phyloP scores from a whole-genome alignment of 2,113 vertebrate species.

The Coregonus clupeaformis region DNA sequence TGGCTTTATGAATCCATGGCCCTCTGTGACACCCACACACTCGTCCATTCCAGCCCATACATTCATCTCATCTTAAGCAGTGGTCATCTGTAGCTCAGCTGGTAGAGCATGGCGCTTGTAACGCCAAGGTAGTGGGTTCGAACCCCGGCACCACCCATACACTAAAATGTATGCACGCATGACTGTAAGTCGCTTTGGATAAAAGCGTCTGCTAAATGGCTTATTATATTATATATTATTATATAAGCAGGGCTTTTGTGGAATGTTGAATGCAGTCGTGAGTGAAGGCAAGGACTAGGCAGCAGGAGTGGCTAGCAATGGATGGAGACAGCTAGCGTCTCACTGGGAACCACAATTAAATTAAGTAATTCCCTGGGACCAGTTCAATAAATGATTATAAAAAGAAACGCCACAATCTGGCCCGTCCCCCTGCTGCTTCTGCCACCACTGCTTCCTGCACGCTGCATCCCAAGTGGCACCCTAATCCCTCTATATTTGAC shows the following conservation, averaged over 20 bases:
- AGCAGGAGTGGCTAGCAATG: conserved; percentile 15
- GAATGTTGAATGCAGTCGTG: conserved; percentile 43
- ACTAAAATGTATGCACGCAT: no score
- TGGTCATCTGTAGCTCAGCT: no score
- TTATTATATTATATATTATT: no score
- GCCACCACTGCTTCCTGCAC: background rate
- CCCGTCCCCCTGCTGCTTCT: conserved; percentile 22
- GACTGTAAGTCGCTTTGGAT: no score
- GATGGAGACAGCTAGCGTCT: conserved; percentile 11
- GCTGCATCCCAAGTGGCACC: no score
- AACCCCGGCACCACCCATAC: no score
- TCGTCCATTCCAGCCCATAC: background rate
- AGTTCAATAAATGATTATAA: conserved; percentile 66
- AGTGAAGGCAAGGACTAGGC: conserved; percentile 27
- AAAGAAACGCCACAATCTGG: conserved; percentile 49
- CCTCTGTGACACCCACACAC: background rate
- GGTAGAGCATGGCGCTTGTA: no score
- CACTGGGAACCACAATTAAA: conserved; percentile 57
- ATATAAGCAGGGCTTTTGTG: conserved; percentile 30
- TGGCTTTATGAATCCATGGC: background rate
- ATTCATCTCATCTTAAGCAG: conserved; percentile 11
- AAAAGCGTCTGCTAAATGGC: no score
- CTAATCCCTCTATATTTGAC: no score
- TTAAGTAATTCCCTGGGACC: conserved; percentile 63
- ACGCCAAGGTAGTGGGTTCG: no score